These are phyloP conservation scores for Solenopsis invicta DNA, from an alignment of 1,140 invertebrate genomes.

Conservation along the genomic window DNA sequence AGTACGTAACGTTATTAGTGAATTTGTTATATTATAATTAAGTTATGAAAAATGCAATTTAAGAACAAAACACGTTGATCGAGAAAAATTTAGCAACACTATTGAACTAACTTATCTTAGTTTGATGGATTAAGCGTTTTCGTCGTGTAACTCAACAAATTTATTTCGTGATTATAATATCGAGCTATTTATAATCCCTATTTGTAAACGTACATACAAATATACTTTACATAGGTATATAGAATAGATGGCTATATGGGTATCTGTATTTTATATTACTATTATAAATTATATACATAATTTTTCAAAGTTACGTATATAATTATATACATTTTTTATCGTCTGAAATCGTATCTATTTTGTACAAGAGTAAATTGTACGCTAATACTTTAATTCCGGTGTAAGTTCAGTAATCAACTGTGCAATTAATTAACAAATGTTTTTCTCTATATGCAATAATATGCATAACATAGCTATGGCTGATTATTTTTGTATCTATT, in stretches of 20 bases:
- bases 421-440: slow-evolving; percentile 51
- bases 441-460: slow-evolving; percentile 3
- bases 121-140: background rate
- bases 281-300: slow-evolving; percentile 33
- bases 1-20: slow-evolving; percentile 23
- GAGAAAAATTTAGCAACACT: background rate
- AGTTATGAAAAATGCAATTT: slow-evolving; percentile 12
- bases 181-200: slow-evolving; percentile 5
- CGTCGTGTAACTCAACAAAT: slow-evolving; percentile 3
- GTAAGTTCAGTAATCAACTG: slow-evolving; percentile 7
- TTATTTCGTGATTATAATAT: slow-evolving; percentile 37
- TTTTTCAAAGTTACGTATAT: slow-evolving; percentile 22
- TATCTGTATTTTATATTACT: slow-evolving; percentile 9
- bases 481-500: background rate
- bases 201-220: slow-evolving; percentile 32
- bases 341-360: slow-evolving; percentile 33
- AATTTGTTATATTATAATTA: slow-evolving; percentile 24
- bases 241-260: slow-evolving; percentile 3
- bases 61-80: background rate
- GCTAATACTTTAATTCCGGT: slow-evolving; percentile 11
- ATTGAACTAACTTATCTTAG: background rate
- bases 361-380: slow-evolving; percentile 25
- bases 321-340: slow-evolving; percentile 44
- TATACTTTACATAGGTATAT: slow-evolving; percentile 10
- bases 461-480: slow-evolving; percentile 19